Conservation (phyloP, 2,113 vertebrate species). For the Dryoscopus gambensis region DNA sequence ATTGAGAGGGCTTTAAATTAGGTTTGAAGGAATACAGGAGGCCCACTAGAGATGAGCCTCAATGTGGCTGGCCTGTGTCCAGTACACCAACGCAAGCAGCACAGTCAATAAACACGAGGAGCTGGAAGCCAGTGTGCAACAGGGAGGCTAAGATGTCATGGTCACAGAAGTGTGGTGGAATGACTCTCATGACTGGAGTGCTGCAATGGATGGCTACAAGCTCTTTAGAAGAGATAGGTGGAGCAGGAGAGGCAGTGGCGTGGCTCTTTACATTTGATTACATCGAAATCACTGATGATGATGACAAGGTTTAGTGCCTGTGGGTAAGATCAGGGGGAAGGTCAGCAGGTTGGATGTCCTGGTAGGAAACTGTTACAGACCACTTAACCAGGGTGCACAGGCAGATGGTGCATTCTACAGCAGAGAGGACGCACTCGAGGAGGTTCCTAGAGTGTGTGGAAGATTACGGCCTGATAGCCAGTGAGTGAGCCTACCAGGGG, state of each 20-base stretch:
- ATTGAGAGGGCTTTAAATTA: neutral
- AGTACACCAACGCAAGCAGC: neutral
- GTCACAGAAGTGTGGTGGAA: accelerated
- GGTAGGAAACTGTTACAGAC: neutral
- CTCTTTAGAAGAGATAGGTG: neutral
- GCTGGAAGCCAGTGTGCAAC: neutral
- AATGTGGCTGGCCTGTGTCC: neutral
- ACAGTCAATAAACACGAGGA: neutral
- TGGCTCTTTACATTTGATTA: neutral
- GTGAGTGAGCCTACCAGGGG: too few relatives aligned
- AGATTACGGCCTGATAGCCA: neutral
- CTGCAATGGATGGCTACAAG: neutral
- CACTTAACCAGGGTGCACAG: neutral
- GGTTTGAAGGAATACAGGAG: neutral
- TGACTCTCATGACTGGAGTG: neutral
- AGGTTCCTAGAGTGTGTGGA: neutral
- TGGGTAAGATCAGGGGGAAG: neutral
- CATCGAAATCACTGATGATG: neutral
- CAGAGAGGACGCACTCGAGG: neutral
- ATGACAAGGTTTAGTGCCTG: neutral
- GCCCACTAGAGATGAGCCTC: neutral
- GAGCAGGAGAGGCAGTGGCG: neutral
- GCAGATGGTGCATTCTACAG: neutral
- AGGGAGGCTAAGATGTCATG: neutral
- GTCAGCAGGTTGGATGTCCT: neutral